Base-by-base conservation (phyloP, 1,140 invertebrate genomes). In the Charaxes varanes region DNA sequence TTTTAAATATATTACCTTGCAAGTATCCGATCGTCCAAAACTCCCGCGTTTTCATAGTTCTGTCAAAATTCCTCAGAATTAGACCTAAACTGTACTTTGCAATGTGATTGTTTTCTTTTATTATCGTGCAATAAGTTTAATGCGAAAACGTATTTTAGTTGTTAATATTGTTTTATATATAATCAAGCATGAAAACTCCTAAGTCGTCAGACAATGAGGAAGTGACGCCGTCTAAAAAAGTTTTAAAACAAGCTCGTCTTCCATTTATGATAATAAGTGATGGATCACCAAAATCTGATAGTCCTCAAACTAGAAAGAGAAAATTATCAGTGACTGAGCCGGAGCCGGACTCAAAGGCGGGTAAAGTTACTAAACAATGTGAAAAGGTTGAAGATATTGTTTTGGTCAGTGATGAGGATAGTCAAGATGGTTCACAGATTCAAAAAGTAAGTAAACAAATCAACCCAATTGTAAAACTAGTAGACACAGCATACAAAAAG, bases 201-300 rank as follows among this genome's bases (percentile, higher is more conserved):
- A 78, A 79, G 38, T 62, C 66, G 3, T 59, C 71, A 13, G 72
- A 69, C 21, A 63, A 57, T 41, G 55, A 59, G 21, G 69, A 73
- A 41, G 55, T 79, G 35, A 79, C 72, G 13, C 74, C 74, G 5
- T 67, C 71, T n/a, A 79, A 79, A 60, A 82, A 82, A 51, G 70
- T 73, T 42, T 48, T 82, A 17, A 82, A 77, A 51, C 78, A 82
- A 61, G 78, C 76, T 33, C 65, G 78, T 43, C 65, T 80, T 44
- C 76, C 76, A 42, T 82, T 82, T 37, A 80, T 68, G 33, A 34
- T 74, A 45, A 57, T 82, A 45, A 77, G 65, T 33, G 78, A 78
- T 57, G 62, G 55, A 33, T 62, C 76, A 31, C 59, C 71, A 3
- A 63, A 63, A 17, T 30, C 71, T 22, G 60, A 37, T 11, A 33